Conservation (phyloP, 1,140 invertebrate genomes). For the Penaeus chinensis region DNA sequence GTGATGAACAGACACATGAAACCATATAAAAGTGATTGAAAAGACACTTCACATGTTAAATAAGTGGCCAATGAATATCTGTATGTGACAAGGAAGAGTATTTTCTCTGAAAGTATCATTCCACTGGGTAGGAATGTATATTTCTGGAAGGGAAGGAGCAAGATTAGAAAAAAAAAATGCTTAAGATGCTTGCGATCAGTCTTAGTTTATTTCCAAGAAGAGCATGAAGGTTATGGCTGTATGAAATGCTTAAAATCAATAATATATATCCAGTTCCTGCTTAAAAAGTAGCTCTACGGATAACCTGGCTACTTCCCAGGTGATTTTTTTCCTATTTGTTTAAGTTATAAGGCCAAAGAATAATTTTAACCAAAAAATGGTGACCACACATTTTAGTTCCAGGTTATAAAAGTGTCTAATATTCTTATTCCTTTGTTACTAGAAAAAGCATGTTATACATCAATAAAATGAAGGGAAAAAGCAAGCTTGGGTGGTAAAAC, state of each 20-base stretch:
- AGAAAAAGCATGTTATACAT: constrained; percentile 17
- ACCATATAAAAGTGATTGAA: constrained; percentile 28
- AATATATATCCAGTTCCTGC: constrained; percentile 52
- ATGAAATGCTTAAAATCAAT: constrained; percentile 49
- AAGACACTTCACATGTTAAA: constrained; percentile 34
- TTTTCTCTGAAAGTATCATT: constrained; percentile 23
- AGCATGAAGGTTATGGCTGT: constrained; percentile 43
- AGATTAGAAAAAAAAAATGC: constrained; percentile 42
- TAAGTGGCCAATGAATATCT: constrained; percentile 29
- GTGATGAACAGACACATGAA: constrained; percentile 36
- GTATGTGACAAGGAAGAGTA: constrained; percentile 32
- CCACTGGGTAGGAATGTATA: constrained; percentile 38
- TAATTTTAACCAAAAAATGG: constrained; percentile 52
- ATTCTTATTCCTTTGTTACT: background rate
- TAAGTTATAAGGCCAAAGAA: constrained; percentile 55
- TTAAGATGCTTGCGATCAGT: constrained; percentile 47
- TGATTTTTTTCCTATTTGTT: constrained; percentile 46
- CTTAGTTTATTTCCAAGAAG: constrained; percentile 42
- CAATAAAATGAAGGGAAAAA: constrained; percentile 45
- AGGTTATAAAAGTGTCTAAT: constrained; percentile 13
- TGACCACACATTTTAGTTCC: constrained; percentile 27
- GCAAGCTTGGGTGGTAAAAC: constrained; percentile 52
- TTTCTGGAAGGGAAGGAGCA: constrained; percentile 35
- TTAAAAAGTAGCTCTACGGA: constrained; percentile 52
- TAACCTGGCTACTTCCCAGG: constrained; percentile 57